phyloP scores from a whole-genome alignment of 2,888 invertebrate species.

The Phortica okadai region DNA sequence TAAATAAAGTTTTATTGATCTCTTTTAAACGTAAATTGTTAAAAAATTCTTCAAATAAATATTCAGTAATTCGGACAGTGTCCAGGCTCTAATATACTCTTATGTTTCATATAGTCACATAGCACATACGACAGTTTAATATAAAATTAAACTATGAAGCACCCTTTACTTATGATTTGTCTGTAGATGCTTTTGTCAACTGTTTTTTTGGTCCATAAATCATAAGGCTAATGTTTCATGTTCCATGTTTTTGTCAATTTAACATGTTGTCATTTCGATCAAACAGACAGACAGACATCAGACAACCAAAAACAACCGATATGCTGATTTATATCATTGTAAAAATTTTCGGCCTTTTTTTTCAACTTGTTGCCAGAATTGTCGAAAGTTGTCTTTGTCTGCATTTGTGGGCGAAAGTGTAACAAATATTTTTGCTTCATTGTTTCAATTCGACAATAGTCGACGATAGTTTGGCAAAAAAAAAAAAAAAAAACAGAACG shows the following conservation, averaged over 20 bases:
- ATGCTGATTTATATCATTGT: constrained; percentile 23
- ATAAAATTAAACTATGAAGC: too few species aligned
- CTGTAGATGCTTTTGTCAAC: too few species aligned
- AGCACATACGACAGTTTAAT: too few species aligned
- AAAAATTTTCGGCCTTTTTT: background rate
- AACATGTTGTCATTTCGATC: background rate
- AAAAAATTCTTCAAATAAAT: too few species aligned
- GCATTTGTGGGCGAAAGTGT: constrained; percentile 41
- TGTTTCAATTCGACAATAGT: constrained; percentile 23
- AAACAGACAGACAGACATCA: background rate
- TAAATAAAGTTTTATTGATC: too few species aligned
- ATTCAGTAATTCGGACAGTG: too few species aligned
- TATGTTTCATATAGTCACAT: too few species aligned
- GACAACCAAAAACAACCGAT: constrained; percentile 41
- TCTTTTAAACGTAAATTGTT: too few species aligned
- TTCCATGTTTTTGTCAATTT: background rate
- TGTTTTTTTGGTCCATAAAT: constrained; percentile 22
- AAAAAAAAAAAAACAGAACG: background rate
- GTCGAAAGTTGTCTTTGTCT: background rate
- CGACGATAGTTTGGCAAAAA: background rate
- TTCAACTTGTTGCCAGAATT: constrained; percentile 4
- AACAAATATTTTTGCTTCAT: constrained; percentile 38
- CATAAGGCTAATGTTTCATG: constrained; percentile 17
- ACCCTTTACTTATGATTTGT: too few species aligned
- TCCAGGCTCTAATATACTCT: too few species aligned